Evolutionary conservation across 1,140 invertebrate species (phyloP), one percentile per base, ranked within the genome.

Genomic region (Anagrus nilaparvatae): DNA sequence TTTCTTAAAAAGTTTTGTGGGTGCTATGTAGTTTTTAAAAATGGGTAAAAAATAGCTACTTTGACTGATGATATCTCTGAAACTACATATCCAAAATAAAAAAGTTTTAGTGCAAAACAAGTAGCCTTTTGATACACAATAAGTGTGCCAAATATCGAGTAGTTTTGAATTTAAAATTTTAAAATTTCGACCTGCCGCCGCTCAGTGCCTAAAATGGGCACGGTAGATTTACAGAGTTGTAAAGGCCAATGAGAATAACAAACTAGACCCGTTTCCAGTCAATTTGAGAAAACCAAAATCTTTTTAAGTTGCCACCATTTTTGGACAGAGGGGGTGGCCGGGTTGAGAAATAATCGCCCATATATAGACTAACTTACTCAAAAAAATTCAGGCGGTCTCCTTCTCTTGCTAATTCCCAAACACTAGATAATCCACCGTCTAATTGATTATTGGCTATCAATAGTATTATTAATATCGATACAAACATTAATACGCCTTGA

Each of bases 401-500:
- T 37, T 75, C 60, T 13, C 65, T 30, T 1, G 84, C 83, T 27
- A 77, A 73, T 1, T 63, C 50, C 76, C 79, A 86, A 10, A 90
- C 79, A 34, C 48, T 74, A 61, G 27, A 78, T 54, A 43, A 65
- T 53, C 61, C 42, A 73, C 82, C 63, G 72, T 81, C 46, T 79
- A 76, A 25, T 79, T 82, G 14, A 83, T 70, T 50, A 69, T 77
- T 44, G 76, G 79, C 53, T 4, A 64, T 49, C 0, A 31, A 38
- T 12, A 67, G 44, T 1, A 65, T 46, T 31, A 53, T 50, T 4
- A 30, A 82, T 55, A 46, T 75, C 68, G 44, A 70, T 63, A 42
- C 31, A 60, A 84, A 81, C 84, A 89, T 88, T 2, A 88, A 69
- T 3, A 84, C 21, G 5, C 78, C 80, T 63, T 87, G 87, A 54